These are phyloP conservation scores for Nomada hirtipes DNA, from an alignment of 2,888 invertebrate genomes.

Conservation along the genomic window DNA sequence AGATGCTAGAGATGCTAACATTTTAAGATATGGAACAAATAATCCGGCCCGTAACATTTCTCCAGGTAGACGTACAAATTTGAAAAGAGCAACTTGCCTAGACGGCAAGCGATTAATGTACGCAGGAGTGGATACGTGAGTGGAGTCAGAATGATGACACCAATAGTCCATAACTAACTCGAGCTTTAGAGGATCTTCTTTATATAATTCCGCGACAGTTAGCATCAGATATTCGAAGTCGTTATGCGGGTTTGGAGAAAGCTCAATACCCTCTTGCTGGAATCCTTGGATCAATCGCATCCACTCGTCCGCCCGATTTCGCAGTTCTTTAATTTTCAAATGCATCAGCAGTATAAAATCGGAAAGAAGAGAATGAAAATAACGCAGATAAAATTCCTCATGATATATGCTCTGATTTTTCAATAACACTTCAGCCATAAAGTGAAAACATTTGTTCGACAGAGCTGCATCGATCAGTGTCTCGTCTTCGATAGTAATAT, in stretches of 20 bases:
- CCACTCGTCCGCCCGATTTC: slow-evolving; percentile 95
- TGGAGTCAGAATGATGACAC: slow-evolving; percentile 86
- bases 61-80: slow-evolving; percentile 95
- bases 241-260: slow-evolving; percentile 90
- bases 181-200: slow-evolving; percentile 89
- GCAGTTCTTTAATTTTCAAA: slow-evolving; percentile 93
- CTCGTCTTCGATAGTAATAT: slow-evolving; percentile 91
- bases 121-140: slow-evolving; percentile 81
- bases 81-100: slow-evolving; percentile 92
- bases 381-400: slow-evolving; percentile 93
- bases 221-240: slow-evolving; percentile 94
- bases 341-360: slow-evolving; percentile 98
- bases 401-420: slow-evolving; percentile 89
- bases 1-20: slow-evolving; percentile 93
- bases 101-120: slow-evolving; percentile 84
- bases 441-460: slow-evolving; percentile 91
- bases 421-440: slow-evolving; percentile 90
- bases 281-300: slow-evolving; percentile 92
- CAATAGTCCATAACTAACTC: slow-evolving; percentile 93
- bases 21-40: slow-evolving; percentile 94
- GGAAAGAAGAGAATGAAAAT: slow-evolving; percentile 93
- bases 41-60: slow-evolving; percentile 93
- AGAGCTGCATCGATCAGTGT: slow-evolving; percentile 92
- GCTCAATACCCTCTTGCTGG: slow-evolving; percentile 90
- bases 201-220: slow-evolving; percentile 92